Evolutionary conservation across 2,888 invertebrate genomes (phyloP), one percentile per base, ranked within the genome.

Genomic region (Volucella bombylans): DNA sequence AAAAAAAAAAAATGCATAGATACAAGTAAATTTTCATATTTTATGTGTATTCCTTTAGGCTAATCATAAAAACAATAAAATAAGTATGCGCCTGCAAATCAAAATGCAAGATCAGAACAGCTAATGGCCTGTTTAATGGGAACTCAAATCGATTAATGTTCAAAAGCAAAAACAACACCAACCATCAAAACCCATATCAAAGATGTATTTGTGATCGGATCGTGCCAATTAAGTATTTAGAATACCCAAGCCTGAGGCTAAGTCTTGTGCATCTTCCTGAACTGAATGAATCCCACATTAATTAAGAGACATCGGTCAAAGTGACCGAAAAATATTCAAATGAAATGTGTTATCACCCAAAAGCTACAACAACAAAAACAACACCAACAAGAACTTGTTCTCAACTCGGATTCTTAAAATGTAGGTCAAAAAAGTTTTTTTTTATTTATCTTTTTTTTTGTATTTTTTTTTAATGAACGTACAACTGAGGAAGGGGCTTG

Each of bases 361-460:
- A 4, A n/a, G 23, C 41, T 9, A 31, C 43, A 41, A 41, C n/a
- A 65, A 61, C 23, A 12, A 50, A 14, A 71, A 57, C 45, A 69
- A 57, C 50, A 31, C 23, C 39, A 64, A 72, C 43, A 52, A 52
- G 55, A 80, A 80, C 83, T 57, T 71, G 80, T 85, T 85, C 71
- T 59, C 62, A 72, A 77, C 62, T 71, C 61, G 64, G 69, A 67
- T 52, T 65, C n/a, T 71, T 64, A 68, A 81, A 85, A 85, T 85
- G 81, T 81, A 43, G 85, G 85, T 85, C 85, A 85, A 18, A 76
- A 81, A 67, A 55, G n/a, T 31, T 50, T 61, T 41, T 59, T 12
- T 50, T 15, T 14, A 18, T 38, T 45, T 54, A 49, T 47, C 41
- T 14, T 12, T 10, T 1, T 39, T 4, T 45, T 39, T 39, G 2